A percentile compares a stretch with the other conserved stretches of the same genome.
These are phyloP conservation scores for Vannuccia rotundouncinata DNA, from an alignment of 2,888 invertebrate species.

Conservation along the genomic window DNA sequence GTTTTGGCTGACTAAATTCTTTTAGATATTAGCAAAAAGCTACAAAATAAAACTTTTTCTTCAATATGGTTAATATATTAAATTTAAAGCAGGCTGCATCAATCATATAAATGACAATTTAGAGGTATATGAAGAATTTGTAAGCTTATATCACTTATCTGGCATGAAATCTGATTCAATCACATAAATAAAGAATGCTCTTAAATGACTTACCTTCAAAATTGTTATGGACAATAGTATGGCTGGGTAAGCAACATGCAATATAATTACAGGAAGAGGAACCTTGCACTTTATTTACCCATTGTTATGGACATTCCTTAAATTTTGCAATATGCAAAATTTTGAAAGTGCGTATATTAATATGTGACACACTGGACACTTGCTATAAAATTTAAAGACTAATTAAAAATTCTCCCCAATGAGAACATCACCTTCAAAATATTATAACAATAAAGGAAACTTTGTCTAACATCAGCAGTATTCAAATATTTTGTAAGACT, in stretches of 20 bases:
- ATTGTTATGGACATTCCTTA: background rate
- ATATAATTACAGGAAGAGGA: slow-evolving; percentile 18
- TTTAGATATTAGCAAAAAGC: slow-evolving; percentile 35
- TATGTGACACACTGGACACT: slow-evolving; percentile 14
- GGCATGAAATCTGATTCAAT: slow-evolving; percentile 37
- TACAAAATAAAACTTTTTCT: background rate
- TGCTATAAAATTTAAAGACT: slow-evolving; percentile 7
- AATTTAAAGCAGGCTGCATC: slow-evolving; percentile 43
- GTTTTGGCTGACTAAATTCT: slow-evolving; percentile 42
- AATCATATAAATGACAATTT: slow-evolving; percentile 41
- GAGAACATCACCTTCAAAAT: slow-evolving; percentile 14
- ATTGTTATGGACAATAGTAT: slow-evolving; percentile 34
- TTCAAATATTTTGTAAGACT: slow-evolving; percentile 6
- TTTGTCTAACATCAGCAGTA: slow-evolving; percentile 21
- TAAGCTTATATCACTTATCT: slow-evolving; percentile 41
- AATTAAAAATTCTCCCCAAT: slow-evolving; percentile 9
- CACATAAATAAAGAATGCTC: slow-evolving; percentile 39
- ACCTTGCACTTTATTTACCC: slow-evolving; percentile 15
- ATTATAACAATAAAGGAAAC: slow-evolving; percentile 2
- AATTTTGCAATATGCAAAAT: background rate
- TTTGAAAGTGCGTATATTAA: slow-evolving; percentile 5
- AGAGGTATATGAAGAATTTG: slow-evolving; percentile 42
- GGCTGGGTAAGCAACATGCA: background rate
- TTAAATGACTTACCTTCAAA: slow-evolving; percentile 41
- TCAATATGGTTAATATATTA: slow-evolving; percentile 31